These are phyloP conservation scores for Haliclona indistincta DNA, from an alignment of 37 sponge, comb jelly and placozoan species.

Conservation along the genomic window DNA sequence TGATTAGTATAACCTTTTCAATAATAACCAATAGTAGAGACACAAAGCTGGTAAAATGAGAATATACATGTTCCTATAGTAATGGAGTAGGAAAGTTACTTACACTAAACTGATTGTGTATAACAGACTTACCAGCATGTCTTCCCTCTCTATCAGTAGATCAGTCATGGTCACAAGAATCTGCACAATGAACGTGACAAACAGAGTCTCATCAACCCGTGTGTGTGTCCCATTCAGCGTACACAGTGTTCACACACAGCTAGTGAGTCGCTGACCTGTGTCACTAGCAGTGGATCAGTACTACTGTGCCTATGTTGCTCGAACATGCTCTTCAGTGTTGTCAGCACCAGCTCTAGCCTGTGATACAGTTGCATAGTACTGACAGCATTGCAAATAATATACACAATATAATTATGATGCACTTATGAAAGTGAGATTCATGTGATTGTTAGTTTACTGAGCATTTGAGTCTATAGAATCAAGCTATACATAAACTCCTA, in stretches of 20 bases:
- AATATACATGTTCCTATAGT: neutral
- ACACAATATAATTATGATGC: neutral
- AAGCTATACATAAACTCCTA: too few relatives aligned
- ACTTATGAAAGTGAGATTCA: too few relatives aligned
- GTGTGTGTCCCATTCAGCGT: neutral
- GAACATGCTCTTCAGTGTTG: conserved; percentile 29
- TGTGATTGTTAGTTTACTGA: too few relatives aligned
- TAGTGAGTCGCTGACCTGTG: conserved; percentile 25
- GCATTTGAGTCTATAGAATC: too few relatives aligned
- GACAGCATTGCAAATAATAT: too few relatives aligned
- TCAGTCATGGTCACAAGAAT: conserved; percentile 55
- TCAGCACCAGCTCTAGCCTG: conserved; percentile 26
- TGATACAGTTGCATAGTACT: too few relatives aligned
- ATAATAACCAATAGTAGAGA: conserved; percentile 33
- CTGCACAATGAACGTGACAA: conserved; percentile 7
- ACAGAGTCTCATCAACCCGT: too few relatives aligned
- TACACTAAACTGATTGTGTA: neutral
- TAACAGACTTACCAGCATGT: conserved; percentile 11
- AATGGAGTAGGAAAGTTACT: neutral
- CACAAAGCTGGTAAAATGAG: conserved; percentile 14
- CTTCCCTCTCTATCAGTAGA: conserved; percentile 42
- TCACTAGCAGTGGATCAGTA: conserved; percentile 12
- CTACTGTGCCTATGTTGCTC: conserved; percentile 21
- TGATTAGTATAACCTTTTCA: conserved; percentile 26
- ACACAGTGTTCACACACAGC: neutral